phyloP scores from a whole-genome alignment of 2,888 invertebrate species.

The Vandiemenella viatica region DNA sequence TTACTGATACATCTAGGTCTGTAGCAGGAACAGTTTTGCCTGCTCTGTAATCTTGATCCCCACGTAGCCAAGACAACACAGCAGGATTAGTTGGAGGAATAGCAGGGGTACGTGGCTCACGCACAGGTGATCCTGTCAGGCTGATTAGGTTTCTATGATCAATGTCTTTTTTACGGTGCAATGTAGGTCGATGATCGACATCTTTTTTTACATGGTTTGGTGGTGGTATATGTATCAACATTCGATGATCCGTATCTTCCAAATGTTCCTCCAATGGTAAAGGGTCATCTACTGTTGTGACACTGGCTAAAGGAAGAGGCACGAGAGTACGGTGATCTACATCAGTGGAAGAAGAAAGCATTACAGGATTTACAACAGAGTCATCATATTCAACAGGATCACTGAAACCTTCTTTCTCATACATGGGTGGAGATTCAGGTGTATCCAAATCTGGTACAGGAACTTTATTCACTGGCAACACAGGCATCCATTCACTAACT shows the following conservation, averaged over 20 bases:
- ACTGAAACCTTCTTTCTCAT: constrained; percentile 42
- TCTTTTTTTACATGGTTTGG: constrained; percentile 9
- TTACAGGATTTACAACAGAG: constrained; percentile 22
- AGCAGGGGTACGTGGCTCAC: constrained; percentile 4
- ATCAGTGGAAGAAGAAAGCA: constrained; percentile 33
- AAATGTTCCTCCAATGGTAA: constrained; percentile 2
- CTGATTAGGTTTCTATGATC: constrained; percentile 57
- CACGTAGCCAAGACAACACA: constrained; percentile 19
- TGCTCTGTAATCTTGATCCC: constrained; percentile 9
- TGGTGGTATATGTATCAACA: constrained; percentile 37
- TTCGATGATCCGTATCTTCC: constrained; percentile 35
- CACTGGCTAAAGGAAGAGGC: constrained; percentile 30
- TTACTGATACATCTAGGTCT: neutral
- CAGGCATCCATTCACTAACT: constrained; percentile 25
- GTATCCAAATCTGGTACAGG: constrained; percentile 32
- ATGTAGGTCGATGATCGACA: constrained; percentile 14
- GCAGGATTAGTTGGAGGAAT: constrained; percentile 23
- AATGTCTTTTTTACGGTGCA: constrained; percentile 15
- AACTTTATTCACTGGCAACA: constrained; percentile 25
- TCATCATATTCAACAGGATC: constrained; percentile 48
- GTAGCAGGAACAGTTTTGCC: neutral
- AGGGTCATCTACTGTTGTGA: neutral
- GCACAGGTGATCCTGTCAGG: constrained; percentile 53
- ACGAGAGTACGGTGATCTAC: constrained; percentile 44
- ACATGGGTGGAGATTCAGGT: constrained; percentile 49